These are phyloP conservation scores for Nineta flava DNA, from an alignment of 2,888 invertebrate species.

Conservation along the genomic window DNA sequence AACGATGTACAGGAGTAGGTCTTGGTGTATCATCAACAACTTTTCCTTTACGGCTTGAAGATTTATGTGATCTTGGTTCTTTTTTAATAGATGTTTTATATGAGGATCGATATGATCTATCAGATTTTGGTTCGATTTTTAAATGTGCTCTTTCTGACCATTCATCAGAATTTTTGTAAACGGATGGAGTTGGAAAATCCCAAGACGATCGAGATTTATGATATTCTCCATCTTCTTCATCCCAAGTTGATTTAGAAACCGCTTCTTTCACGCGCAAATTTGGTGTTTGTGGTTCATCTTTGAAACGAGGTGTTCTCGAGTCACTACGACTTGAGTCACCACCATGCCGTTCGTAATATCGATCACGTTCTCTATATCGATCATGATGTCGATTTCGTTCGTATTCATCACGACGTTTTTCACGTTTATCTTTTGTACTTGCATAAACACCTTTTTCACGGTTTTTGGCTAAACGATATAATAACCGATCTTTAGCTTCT, in stretches of 20 bases:
- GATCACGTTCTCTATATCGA: constrained; percentile 21
- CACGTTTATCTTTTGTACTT: constrained; percentile 40
- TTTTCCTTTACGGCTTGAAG: constrained; percentile 23
- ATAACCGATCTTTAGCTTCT: constrained; percentile 54
- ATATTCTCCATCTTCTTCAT: constrained; percentile 55
- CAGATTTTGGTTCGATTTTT: constrained; percentile 16
- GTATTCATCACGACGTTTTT: constrained; percentile 20
- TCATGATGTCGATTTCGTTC: constrained; percentile 21
- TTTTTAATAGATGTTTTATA: constrained; percentile 11
- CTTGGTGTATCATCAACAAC: constrained; percentile 53
- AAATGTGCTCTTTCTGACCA: constrained; percentile 23
- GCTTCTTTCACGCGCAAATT: constrained; percentile 43
- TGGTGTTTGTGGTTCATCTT: constrained; percentile 79
- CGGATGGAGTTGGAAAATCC: constrained; percentile 82
- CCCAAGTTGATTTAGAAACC: constrained; percentile 58
- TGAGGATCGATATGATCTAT: neutral
- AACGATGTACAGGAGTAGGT: constrained; percentile 78
- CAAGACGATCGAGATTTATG: constrained; percentile 58
- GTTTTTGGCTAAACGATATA: constrained; percentile 43
- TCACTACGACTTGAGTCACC: constrained; percentile 8
- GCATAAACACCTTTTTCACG: constrained; percentile 56
- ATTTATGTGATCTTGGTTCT: constrained; percentile 8
- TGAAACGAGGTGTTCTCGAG: constrained; percentile 41
- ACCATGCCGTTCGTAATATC: constrained; percentile 18
- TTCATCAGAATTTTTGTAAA: constrained; percentile 24